Percentiles rank a stretch among this genome's conserved stretches.
Conservation (phyloP, 2,797 vertebrate species). For the Orestias chungarensis region DNA sequence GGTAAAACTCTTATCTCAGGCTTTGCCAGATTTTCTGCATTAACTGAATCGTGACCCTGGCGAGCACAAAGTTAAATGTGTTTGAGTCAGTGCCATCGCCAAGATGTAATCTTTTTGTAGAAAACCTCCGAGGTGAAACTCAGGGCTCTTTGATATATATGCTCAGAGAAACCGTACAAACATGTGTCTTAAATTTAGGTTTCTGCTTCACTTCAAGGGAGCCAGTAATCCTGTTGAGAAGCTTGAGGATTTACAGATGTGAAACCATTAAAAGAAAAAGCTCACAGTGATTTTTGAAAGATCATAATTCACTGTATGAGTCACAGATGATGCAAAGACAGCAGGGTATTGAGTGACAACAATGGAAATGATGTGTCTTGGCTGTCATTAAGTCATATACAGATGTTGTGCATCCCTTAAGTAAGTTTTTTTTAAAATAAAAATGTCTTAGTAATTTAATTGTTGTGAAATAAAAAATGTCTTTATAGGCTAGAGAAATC, state of each 20-base stretch:
- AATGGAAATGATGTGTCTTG: background rate
- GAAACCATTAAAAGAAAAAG: background rate
- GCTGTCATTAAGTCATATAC: constrained; percentile 6
- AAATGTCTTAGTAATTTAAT: constrained; percentile 17
- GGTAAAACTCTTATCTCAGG: background rate
- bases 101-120: background rate
- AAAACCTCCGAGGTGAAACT: background rate
- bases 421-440: background rate
- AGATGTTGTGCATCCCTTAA: constrained; percentile 2
- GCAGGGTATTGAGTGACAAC: background rate
- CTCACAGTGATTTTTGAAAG: background rate
- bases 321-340: background rate
- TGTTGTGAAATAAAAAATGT: constrained; percentile 39
- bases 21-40: background rate
- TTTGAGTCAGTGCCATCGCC: background rate
- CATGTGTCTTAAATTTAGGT: background rate
- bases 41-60: background rate
- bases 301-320: background rate
- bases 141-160: background rate
- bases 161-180: background rate
- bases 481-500: constrained; percentile 16
- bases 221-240: background rate
- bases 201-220: background rate
- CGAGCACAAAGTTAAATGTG: background rate
- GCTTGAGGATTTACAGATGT: background rate